Evolutionary conservation across 2,797 vertebrate species (phyloP).

Genomic region (Scolopax bukidnonensis): DNA sequence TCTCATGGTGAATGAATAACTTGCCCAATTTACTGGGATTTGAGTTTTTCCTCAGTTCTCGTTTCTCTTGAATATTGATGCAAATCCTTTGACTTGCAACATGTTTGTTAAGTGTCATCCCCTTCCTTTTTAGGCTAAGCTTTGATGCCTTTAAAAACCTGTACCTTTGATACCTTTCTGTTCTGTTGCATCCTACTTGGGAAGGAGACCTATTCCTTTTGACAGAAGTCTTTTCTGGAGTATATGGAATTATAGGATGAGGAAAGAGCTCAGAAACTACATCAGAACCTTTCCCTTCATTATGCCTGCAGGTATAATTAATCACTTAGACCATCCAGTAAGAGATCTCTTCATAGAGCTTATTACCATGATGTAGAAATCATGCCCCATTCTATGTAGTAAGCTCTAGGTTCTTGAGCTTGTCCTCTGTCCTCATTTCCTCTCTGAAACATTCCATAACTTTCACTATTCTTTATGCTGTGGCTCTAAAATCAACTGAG

Average conservation of each 20-base stretch:
- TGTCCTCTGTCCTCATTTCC: background rate
- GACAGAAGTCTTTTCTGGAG: background rate
- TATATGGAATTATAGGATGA: background rate
- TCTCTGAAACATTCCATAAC: background rate
- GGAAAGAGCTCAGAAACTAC: background rate
- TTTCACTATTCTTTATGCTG: background rate
- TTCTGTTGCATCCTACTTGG: background rate
- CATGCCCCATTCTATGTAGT: background rate
- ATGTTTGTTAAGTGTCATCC: background rate
- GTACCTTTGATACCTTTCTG: background rate
- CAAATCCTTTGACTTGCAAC: background rate
- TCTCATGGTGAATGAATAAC: background rate
- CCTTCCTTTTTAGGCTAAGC: background rate
- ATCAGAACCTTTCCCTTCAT: background rate
- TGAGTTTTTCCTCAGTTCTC: background rate
- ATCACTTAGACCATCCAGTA: background rate
- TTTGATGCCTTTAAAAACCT: background rate
- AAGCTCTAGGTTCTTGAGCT: background rate
- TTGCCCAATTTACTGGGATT: background rate
- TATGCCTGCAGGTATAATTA: background rate
- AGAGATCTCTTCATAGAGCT: background rate
- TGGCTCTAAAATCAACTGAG: background rate
- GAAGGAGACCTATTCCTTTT: background rate
- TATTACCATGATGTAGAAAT: background rate
- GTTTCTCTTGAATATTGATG: background rate